Conservation (phyloP, 2,113 vertebrate genomes). For the Sakesphorus luctuosus region DNA sequence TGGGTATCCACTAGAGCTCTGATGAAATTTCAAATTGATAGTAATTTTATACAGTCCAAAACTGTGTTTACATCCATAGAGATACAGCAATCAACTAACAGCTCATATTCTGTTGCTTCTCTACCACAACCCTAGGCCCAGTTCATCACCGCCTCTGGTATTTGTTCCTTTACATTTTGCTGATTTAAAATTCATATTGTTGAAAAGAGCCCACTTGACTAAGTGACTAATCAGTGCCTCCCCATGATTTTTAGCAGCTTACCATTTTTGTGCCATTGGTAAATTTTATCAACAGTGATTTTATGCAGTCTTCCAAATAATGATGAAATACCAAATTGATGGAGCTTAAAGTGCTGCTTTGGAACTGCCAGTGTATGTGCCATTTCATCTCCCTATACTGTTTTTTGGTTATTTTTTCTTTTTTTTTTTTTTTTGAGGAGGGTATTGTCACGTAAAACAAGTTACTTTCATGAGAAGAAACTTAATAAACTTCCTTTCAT, state of each 20-base stretch:
- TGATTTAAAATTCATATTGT: conserved; percentile 50
- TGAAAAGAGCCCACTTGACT: conserved; percentile 24
- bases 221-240: conserved; percentile 49
- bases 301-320: conserved; percentile 22
- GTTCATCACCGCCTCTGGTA: not conserved
- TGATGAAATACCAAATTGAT: not conserved
- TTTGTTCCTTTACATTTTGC: conserved; percentile 16
- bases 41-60: not conserved
- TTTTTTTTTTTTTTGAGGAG: not conserved
- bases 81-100: not conserved
- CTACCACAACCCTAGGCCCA: not conserved
- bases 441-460: not conserved
- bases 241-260: conserved; percentile 27
- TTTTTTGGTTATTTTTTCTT: not conserved
- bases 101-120: not conserved
- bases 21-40: conserved; percentile 6
- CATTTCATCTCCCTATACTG: not conserved
- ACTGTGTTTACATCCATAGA: not conserved
- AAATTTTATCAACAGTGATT: conserved; percentile 52
- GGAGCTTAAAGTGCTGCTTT: not conserved
- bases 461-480: not conserved
- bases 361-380: not conserved
- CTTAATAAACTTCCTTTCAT: not conserved
- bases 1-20: not conserved
- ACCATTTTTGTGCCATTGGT: conserved; percentile 10